Evolutionary conservation across 2,797 vertebrate species (phyloP), one percentile per base, ranked within the genome.

Genomic region (Lithobates pipiens): DNA sequence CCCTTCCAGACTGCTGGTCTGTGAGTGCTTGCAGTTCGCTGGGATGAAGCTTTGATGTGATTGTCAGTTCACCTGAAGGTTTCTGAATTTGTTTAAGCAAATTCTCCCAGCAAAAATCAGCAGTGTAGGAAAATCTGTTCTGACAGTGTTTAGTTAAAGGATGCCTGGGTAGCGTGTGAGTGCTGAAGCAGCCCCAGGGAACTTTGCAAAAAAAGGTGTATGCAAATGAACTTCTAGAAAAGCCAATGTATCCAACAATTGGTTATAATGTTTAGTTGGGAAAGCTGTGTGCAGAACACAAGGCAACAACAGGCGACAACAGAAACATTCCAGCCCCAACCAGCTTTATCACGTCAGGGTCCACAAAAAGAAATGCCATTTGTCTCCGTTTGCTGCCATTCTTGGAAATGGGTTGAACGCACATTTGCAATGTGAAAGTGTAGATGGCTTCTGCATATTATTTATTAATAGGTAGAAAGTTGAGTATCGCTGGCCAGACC

Each of bases 301-400:
- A 84, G 80, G 81, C 72, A 90, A 88, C 89, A 91, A 91, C 85
- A 87, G 90, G 87, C 87, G 74, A 89, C 84, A 89, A 70, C 85
- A 89, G 88, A 90, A 91, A 91, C 92, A 92, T 89, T 92, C 91
- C 88, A 89, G 86, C 90, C 91, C 15, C 88, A 91, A 91, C 89
- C 86, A 89, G 89, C 67, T 86, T 88, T 25, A 84, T 87, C 91
- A 89, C 88, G 88, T 39, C 39, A 39, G 39, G 39, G 39, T 86
- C 88, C 82, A 81, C 50, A 82, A 85, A 39, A 80, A 81, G 23
- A 88, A 85, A 84, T 88, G 42, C n/a, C 57, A 78, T 71, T 86
- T 83, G 57, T 86, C 67, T 77, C 57, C 42, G 80, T 67, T 83
- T 78, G 61, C 80, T 83, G 80, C 74, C 68, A 86, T 73, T 70